Evolutionary conservation across 2,797 vertebrate species (phyloP).

Genomic region (Furcifer pardalis): DNA sequence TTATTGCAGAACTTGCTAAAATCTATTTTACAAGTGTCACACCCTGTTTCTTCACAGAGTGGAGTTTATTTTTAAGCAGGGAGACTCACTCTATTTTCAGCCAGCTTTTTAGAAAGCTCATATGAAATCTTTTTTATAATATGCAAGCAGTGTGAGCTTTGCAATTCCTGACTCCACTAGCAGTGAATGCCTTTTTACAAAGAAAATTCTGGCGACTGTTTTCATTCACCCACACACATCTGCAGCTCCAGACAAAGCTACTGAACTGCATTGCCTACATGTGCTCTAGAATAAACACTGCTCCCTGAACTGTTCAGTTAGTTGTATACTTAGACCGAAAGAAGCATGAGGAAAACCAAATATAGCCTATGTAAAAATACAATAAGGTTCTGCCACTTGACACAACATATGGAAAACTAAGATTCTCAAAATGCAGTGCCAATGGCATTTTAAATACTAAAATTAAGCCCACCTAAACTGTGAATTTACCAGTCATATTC

Average conservation of each 20-base stretch:
- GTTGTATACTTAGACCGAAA: not conserved
- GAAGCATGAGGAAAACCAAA: rapidly evolving
- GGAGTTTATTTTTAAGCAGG: not conserved
- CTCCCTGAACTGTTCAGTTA: not conserved
- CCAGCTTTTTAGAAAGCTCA: not conserved
- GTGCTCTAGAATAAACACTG: not conserved
- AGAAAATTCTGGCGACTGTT: not conserved
- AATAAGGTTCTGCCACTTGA: not conserved
- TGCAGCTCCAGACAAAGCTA: not conserved
- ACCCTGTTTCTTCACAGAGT: not conserved
- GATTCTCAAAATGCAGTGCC: rapidly evolving
- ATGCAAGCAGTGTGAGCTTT: not conserved
- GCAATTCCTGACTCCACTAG: not conserved
- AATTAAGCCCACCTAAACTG: not conserved
- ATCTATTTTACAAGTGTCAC: not conserved
- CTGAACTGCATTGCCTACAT: slow-evolving; percentile 1
- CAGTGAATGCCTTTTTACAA: not conserved
- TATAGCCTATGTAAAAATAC: not conserved
- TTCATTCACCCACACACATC: not conserved
- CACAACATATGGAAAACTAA: not conserved
- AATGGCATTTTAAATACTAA: not conserved
- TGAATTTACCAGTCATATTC: not conserved
- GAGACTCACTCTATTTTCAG: not conserved
- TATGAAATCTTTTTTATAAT: not conserved
- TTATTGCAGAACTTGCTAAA: not conserved